phyloP scores from a whole-genome alignment of 2,888 invertebrate genomes.

The Acronicta aceris region DNA sequence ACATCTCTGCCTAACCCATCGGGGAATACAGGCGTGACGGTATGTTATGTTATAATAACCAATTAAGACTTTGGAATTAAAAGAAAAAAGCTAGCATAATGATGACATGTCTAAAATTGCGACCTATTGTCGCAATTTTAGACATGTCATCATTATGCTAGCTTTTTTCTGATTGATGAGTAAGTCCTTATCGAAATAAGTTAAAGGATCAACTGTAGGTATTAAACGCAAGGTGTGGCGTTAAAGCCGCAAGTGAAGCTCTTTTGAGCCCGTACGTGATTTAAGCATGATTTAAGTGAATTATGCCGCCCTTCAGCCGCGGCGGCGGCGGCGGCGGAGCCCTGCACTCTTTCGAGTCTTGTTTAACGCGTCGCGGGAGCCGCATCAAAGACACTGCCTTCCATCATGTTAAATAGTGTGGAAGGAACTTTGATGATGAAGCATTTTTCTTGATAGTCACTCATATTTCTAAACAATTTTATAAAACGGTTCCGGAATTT shows the following conservation, averaged over 20 bases:
- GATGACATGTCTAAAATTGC: no score
- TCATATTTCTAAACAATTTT: constrained; percentile 3
- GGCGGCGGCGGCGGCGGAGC: constrained; percentile 36
- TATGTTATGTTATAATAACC: no score
- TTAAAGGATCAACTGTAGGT: constrained; percentile 53
- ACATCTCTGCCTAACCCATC: no score
- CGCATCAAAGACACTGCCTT: constrained; percentile 76
- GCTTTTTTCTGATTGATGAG: no score
- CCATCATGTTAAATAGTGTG: constrained; percentile 66
- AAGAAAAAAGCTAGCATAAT: no score
- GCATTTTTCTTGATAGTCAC: constrained; percentile 24
- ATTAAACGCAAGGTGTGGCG: constrained; percentile 58
- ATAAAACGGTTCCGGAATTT: not conserved
- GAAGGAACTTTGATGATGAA: constrained; percentile 59
- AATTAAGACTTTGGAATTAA: no score
- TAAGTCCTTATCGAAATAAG: not conserved
- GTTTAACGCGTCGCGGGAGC: constrained; percentile 82
- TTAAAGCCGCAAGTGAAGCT: constrained; percentile 64
- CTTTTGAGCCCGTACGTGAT: constrained; percentile 73
- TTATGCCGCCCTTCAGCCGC: constrained; percentile 74
- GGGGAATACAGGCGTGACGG: no score
- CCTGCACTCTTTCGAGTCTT: constrained; percentile 70
- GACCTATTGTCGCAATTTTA: no score
- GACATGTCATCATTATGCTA: no score
- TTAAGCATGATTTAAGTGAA: constrained; percentile 84